Evolutionary conservation across 2,797 vertebrate species (phyloP).

Genomic region (Margarornis squamiger): DNA sequence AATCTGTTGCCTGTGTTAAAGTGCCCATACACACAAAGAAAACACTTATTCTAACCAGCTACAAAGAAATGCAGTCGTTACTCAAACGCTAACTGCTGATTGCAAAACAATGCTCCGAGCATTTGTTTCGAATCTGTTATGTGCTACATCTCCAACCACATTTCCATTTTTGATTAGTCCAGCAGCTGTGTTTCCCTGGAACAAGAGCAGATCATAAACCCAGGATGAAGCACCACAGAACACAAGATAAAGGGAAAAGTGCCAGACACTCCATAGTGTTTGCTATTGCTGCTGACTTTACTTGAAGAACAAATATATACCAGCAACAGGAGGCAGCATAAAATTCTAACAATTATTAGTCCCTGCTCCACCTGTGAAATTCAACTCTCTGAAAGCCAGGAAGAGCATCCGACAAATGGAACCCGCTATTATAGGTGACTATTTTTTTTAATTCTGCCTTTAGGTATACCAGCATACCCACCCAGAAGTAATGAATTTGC

Average conservation of each 20-base stretch:
- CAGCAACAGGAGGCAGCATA: neutral
- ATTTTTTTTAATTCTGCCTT: neutral
- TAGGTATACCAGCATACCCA: neutral
- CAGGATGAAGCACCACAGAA: slow-evolving; percentile 12
- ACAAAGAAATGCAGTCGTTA: neutral
- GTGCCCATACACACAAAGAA: neutral
- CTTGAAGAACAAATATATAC: neutral
- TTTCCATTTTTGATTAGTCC: slow-evolving; percentile 58
- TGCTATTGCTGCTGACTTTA: neutral
- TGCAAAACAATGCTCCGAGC: neutral
- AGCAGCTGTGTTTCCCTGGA: slow-evolving; percentile 59
- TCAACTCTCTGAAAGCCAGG: neutral
- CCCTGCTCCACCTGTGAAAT: neutral
- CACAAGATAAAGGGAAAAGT: slow-evolving; percentile 8
- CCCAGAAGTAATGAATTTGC: neutral
- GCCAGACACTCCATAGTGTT: neutral
- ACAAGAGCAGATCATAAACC: slow-evolving; percentile 22
- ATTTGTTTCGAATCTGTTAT: neutral
- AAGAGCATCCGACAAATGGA: neutral
- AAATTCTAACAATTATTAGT: neutral
- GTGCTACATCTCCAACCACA: neutral
- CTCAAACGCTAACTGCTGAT: neutral
- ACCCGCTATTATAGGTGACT: neutral
- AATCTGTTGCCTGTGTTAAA: neutral
- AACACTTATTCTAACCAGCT: neutral